phyloP scores from a whole-genome alignment of 1,140 invertebrate genomes.

The Plectrocnemia conspersa region DNA sequence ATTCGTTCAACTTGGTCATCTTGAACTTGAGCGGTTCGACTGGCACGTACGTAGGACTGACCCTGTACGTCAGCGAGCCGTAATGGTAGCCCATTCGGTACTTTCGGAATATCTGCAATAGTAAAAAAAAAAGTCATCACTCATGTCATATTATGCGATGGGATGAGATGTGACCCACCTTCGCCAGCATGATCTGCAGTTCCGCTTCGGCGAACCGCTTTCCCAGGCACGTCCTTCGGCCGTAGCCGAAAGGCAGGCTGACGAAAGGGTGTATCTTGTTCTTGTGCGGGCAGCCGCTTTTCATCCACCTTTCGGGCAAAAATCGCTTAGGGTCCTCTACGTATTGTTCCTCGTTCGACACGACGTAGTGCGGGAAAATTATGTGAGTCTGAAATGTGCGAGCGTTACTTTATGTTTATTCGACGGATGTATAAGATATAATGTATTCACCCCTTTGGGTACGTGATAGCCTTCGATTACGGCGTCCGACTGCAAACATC shows the following conservation, averaged over 20 bases:
- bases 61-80: conserved; percentile 60
- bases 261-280: conserved; percentile 61
- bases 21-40: conserved; percentile 64
- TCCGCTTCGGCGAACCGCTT: conserved; percentile 77
- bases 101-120: conserved; percentile 60
- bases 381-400: conserved; percentile 70
- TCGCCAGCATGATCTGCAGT: conserved; percentile 66
- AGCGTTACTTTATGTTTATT: background rate
- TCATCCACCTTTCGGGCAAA: conserved; percentile 67
- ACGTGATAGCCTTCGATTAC: conserved; percentile 77
- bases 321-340: conserved; percentile 58
- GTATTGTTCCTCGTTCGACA: conserved; percentile 67
- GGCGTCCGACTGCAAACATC: conserved; percentile 73
- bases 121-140: background rate
- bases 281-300: conserved; percentile 35
- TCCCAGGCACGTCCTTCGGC: conserved; percentile 75
- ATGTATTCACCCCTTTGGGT: conserved; percentile 72
- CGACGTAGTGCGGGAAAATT: conserved; percentile 75
- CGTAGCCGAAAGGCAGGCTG: conserved; percentile 77
- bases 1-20: conserved; percentile 43
- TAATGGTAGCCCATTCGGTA: conserved; percentile 62
- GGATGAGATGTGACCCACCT: conserved; percentile 6
- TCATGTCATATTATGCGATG: background rate
- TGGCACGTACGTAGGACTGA: conserved; percentile 67
- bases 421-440: conserved; percentile 2